These are phyloP conservation scores for Hyphantria cunea DNA, from an alignment of 1,140 invertebrate species.

Conservation along the genomic window DNA sequence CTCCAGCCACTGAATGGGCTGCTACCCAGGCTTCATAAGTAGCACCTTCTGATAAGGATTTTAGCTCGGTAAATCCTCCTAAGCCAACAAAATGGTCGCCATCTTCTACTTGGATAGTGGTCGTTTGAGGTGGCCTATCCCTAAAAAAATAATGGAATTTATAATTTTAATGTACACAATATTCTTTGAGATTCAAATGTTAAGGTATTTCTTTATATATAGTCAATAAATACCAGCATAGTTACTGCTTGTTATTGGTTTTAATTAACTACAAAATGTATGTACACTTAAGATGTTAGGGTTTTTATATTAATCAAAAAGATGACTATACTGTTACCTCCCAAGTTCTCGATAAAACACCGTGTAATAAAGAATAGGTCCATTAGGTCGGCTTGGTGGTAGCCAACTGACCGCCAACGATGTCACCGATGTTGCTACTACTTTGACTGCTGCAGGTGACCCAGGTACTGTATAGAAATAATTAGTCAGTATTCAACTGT, in stretches of 20 bases:
- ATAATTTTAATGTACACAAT: not conserved
- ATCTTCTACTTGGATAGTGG: conserved; percentile 70
- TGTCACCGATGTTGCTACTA: conserved; percentile 88
- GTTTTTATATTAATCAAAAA: too few species aligned
- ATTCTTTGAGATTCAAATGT: too few species aligned
- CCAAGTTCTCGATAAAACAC: conserved; percentile 88
- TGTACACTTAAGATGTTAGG: too few species aligned
- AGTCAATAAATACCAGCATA: too few species aligned
- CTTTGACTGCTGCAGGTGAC: conserved; percentile 91
- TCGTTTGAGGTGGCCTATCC: conserved; percentile 67
- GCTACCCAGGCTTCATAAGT: conserved; percentile 94
- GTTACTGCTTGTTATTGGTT: too few species aligned
- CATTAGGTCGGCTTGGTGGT: conserved; percentile 90
- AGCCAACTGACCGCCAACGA: conserved; percentile 93
- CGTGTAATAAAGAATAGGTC: conserved; percentile 91
- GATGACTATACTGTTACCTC: conserved; percentile 44
- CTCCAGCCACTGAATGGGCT: conserved; percentile 90
- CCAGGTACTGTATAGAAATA: conserved; percentile 86
- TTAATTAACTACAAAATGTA: too few species aligned
- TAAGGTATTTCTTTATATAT: too few species aligned
- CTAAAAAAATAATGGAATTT: conserved; percentile 34
- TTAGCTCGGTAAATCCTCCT: conserved; percentile 67
- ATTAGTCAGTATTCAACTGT: not conserved
- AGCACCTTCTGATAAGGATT: conserved; percentile 77
- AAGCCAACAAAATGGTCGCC: conserved; percentile 55